Conservation (phyloP, 2,888 invertebrate species). For the Chaetogeoica ovagalla region DNA sequence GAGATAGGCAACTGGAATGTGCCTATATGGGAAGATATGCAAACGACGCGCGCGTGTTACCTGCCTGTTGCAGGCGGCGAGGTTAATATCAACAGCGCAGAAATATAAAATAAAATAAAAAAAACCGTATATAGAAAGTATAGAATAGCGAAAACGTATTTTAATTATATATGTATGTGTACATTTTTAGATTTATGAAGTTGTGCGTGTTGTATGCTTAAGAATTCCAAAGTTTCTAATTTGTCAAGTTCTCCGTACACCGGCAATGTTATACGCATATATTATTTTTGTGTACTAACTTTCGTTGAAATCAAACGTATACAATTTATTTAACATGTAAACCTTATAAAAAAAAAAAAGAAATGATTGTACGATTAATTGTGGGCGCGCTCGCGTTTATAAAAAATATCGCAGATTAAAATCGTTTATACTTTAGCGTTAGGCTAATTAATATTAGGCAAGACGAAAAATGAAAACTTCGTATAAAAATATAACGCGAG, state of each 20-base stretch:
- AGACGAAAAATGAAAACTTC: no score
- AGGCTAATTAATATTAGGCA: no score
- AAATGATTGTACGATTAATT: no score
- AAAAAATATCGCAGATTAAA: no score
- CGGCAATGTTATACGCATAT: no score
- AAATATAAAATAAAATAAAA: not conserved
- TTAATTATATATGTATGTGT: conserved; percentile 11
- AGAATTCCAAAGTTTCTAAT: conserved; percentile 28
- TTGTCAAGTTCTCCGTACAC: not conserved
- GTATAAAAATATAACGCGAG: no score
- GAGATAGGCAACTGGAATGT: conserved; percentile 13
- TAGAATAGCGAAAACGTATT: conserved; percentile 13
- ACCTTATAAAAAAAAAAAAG: no score
- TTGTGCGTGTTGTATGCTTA: not conserved
- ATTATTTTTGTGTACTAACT: no score
- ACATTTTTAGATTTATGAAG: conserved; percentile 1
- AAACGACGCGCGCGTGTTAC: conserved; percentile 24
- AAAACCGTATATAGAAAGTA: conserved; percentile 18
- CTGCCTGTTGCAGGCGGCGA: not conserved
- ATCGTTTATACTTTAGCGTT: no score
- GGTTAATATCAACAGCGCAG: not conserved
- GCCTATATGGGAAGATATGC: conserved; percentile 36
- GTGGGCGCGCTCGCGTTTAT: no score
- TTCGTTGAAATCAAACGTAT: no score
- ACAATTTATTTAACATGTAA: no score